These are phyloP conservation scores for Ailuropoda melanoleuca DNA, from an alignment of 2,113 vertebrate genomes.

Conservation along the genomic window DNA sequence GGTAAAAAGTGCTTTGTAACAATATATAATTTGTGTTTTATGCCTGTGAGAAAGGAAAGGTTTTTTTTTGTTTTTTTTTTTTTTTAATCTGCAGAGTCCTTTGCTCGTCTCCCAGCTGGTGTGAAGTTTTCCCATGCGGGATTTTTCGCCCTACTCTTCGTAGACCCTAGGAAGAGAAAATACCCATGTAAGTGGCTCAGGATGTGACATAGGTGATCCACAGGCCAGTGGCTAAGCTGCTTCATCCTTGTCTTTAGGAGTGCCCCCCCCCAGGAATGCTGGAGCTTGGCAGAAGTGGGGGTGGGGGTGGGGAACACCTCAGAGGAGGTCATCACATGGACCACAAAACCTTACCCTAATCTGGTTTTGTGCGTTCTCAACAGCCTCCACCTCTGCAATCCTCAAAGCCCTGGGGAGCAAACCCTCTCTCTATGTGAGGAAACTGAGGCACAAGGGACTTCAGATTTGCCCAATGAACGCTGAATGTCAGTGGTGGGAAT, in stretches of 20 bases:
- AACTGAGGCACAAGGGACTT: neutral
- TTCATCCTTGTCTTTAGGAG: neutral
- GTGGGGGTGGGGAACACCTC: neutral
- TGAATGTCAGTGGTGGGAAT: neutral
- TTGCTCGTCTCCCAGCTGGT: slow-evolving; percentile 74
- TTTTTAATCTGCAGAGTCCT: slow-evolving; percentile 75
- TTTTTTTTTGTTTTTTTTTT: slow-evolving; percentile 38
- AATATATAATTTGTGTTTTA: slow-evolving; percentile 85
- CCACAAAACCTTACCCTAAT: neutral
- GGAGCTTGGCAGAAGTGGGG: neutral
- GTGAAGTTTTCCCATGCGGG: slow-evolving; percentile 35
- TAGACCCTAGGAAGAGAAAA: slow-evolving; percentile 84
- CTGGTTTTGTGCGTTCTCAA: neutral
- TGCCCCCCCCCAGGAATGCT: neutral
- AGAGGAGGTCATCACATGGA: neutral
- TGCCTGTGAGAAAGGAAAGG: slow-evolving; percentile 81
- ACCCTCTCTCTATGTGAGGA: neutral
- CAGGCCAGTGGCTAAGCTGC: neutral
- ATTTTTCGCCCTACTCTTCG: slow-evolving; percentile 83
- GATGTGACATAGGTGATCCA: neutral
- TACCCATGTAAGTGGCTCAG: neutral
- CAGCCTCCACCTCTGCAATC: neutral
- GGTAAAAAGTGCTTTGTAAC: slow-evolving; percentile 88
- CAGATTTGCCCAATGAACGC: neutral
- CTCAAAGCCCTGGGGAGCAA: neutral